A percentile compares a stretch with the other conserved stretches of the same genome.
phyloP scores from a whole-genome alignment of 2,113 vertebrate genomes.

The Odontophorus gujanensis region DNA sequence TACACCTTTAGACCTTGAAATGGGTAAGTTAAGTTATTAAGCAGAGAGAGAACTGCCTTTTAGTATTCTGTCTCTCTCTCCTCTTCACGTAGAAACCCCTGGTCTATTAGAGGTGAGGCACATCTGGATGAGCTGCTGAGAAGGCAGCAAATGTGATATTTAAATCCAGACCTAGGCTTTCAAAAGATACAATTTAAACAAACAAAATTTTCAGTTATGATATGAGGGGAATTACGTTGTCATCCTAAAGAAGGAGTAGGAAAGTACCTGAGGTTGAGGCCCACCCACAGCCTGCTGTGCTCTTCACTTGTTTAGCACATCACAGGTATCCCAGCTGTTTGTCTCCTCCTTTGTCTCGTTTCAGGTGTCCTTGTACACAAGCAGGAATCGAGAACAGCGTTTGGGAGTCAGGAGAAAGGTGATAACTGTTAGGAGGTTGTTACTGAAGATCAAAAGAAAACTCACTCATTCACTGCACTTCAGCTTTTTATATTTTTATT shows the following conservation, averaged over 20 bases:
- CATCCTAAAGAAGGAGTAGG: not conserved
- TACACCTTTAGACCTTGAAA: not conserved
- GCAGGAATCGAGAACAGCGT: not conserved
- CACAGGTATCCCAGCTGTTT: rapidly evolving
- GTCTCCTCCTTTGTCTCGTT: not conserved
- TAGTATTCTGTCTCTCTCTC: not conserved
- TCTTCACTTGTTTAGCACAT: not conserved
- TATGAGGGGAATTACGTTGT: rapidly evolving
- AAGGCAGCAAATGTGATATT: not conserved
- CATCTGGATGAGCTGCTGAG: not conserved
- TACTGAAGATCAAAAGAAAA: not conserved
- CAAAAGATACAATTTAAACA: not conserved
- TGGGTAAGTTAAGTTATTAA: not conserved
- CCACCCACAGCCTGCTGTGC: rapidly evolving
- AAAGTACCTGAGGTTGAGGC: not conserved
- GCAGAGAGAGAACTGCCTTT: not conserved
- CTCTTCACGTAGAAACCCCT: not conserved
- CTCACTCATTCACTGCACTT: not conserved
- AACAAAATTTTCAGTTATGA: not conserved
- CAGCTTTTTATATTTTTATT: conserved; percentile 43
- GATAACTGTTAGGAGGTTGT: not conserved
- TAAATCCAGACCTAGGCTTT: not conserved
- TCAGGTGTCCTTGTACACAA: not conserved
- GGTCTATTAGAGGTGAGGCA: not conserved
- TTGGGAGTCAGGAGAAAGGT: not conserved